Conservation (phyloP, 2,888 invertebrate species). For the Parnassius orleans region DNA sequence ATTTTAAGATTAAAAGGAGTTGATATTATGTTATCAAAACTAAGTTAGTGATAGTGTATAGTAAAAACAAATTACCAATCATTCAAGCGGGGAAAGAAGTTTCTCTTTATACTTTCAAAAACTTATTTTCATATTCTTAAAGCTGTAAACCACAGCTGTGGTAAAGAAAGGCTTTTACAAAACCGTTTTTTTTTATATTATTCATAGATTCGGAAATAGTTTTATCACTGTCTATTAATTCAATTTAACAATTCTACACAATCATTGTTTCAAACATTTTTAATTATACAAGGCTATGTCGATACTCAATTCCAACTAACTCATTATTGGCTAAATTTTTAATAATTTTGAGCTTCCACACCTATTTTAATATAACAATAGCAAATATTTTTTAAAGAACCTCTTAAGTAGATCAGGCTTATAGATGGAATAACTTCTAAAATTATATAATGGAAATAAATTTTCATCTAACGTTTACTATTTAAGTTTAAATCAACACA, state of each 20-base stretch:
- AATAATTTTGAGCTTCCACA: slow-evolving; percentile 47
- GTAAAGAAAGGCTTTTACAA: too few relatives aligned
- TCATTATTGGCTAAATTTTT: slow-evolving; percentile 22
- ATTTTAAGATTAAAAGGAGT: too few relatives aligned
- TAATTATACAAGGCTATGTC: slow-evolving; percentile 15
- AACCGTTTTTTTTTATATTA: too few relatives aligned
- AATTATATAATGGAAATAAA: slow-evolving; percentile 16
- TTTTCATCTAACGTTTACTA: slow-evolving; percentile 7
- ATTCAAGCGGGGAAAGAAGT: too few relatives aligned
- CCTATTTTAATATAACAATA: slow-evolving; percentile 30
- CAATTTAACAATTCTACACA: slow-evolving; percentile 14
- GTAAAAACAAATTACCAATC: too few relatives aligned
- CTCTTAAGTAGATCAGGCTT: slow-evolving; percentile 1
- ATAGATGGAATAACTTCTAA: slow-evolving; percentile 16
- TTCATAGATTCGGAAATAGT: neutral
- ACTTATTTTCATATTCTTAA: too few relatives aligned
- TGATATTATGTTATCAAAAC: too few relatives aligned
- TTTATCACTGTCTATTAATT: slow-evolving; percentile 4
- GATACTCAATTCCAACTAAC: slow-evolving; percentile 23
- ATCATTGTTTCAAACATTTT: slow-evolving; percentile 13
- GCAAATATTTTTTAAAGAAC: slow-evolving; percentile 12
- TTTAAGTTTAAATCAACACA: slow-evolving; percentile 5
- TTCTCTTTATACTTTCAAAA: too few relatives aligned
- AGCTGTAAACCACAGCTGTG: too few relatives aligned
- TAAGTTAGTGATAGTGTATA: too few relatives aligned